phyloP scores from a whole-genome alignment of 2,888 invertebrate species.

The Agonopterix heracliana region DNA sequence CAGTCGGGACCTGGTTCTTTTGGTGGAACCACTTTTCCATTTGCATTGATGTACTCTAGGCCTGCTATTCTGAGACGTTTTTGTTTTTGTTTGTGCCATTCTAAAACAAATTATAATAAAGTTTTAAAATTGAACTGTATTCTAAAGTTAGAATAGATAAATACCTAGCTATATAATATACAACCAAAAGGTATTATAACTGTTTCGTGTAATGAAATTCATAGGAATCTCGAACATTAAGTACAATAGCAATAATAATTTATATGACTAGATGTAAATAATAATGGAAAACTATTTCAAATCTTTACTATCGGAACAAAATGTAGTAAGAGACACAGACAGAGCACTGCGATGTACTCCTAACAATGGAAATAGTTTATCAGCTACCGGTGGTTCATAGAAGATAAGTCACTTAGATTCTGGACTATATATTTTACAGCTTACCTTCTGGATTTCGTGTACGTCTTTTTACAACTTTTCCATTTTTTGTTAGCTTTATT shows the following conservation, averaged over 20 bases:
- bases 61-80: constrained; percentile 74
- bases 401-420: constrained; percentile 8
- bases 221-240: too few species aligned
- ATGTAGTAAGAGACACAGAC: constrained; percentile 69
- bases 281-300: neutral
- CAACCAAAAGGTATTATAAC: neutral
- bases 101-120: constrained; percentile 34
- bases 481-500: constrained; percentile 68
- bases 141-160: constrained; percentile 14
- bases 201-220: neutral
- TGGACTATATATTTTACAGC: constrained; percentile 16
- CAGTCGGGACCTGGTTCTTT: constrained; percentile 74
- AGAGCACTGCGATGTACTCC: constrained; percentile 23
- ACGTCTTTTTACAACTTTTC: constrained; percentile 68
- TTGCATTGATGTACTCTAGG: constrained; percentile 73
- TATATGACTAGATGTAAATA: too few species aligned
- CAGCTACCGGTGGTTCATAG: neutral
- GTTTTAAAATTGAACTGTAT: neutral
- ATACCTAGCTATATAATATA: neutral
- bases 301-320: constrained; percentile 36
- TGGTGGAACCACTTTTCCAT: constrained; percentile 73
- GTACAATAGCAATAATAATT: too few species aligned
- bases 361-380: constrained; percentile 20
- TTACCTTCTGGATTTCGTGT: constrained; percentile 70
- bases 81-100: constrained; percentile 78